Percentiles rank a stretch among this genome's conserved stretches.
phyloP scores from a whole-genome alignment of 2,113 vertebrate genomes.

The Embiotoca jacksoni region DNA sequence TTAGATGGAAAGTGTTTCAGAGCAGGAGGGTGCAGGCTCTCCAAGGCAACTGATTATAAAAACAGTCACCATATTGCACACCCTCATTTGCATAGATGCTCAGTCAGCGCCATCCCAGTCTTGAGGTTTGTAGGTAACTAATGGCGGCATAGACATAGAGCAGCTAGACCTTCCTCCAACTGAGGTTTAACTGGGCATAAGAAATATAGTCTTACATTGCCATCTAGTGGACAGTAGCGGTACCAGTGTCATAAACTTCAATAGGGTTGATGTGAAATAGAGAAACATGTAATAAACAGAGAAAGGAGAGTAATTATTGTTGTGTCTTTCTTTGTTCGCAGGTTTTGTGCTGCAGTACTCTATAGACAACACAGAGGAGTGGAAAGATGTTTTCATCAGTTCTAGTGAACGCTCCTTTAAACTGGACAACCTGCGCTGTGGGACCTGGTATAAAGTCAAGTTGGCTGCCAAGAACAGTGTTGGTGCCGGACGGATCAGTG shows the following conservation, averaged over 20 bases:
- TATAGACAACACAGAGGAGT: conserved; percentile 97
- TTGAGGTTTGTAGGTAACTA: conserved; percentile 76
- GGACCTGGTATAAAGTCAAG: conserved; percentile 99
- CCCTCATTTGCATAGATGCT: conserved; percentile 81
- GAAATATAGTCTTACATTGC: conserved; percentile 34
- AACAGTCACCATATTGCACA: conserved; percentile 77
- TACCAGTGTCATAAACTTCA: neutral
- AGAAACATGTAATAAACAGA: neutral
- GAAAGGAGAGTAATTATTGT: neutral
- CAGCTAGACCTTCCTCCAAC: conserved; percentile 46
- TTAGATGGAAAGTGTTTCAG: conserved; percentile 49
- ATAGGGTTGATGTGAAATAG: too few species aligned
- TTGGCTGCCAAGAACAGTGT: conserved; percentile 98
- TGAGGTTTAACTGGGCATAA: neutral
- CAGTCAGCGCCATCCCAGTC: conserved; percentile 79
- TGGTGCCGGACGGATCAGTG: conserved; percentile 96
- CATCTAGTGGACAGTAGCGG: conserved; percentile 67
- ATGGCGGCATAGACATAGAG: conserved; percentile 61
- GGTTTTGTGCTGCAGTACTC: conserved; percentile 99
- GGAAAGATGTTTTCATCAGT: conserved; percentile 97
- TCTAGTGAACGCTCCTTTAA: conserved; percentile 95
- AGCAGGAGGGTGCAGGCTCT: conserved; percentile 59
- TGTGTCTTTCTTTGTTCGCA: conserved; percentile 63
- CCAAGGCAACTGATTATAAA: conserved; percentile 70
- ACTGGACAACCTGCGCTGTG: conserved; percentile 95